These are phyloP conservation scores for Idaea biselata DNA, from an alignment of 2,888 invertebrate species.

Conservation along the genomic window DNA sequence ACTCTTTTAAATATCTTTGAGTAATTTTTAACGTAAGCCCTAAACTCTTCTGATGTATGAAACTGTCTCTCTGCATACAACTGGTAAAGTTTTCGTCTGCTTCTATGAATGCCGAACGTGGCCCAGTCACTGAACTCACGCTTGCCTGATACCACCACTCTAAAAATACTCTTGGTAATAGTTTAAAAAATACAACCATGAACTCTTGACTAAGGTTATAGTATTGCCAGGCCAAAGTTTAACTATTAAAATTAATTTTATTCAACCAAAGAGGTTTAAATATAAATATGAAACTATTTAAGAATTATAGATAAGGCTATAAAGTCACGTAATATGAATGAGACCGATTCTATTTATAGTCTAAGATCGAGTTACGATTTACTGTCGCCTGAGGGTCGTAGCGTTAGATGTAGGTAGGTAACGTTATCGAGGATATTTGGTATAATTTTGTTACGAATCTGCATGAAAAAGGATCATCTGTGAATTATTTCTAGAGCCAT, in stretches of 20 bases:
- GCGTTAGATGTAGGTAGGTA: not conserved
- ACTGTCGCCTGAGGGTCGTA: slow-evolving; percentile 10
- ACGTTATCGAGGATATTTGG: not conserved
- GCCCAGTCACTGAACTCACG: too few relatives aligned
- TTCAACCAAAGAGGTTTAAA: not conserved
- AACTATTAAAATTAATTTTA: not conserved
- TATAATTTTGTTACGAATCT: not conserved
- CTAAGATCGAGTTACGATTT: slow-evolving; percentile 15
- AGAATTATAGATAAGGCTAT: not conserved
- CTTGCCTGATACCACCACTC: too few relatives aligned
- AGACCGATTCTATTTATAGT: slow-evolving; percentile 2
- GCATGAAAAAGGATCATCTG: not conserved
- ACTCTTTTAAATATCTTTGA: too few relatives aligned
- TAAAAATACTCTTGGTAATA: too few relatives aligned
- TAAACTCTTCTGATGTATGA: too few relatives aligned
- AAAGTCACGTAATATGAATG: not conserved
- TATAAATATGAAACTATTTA: not conserved
- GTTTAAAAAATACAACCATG: too few relatives aligned
- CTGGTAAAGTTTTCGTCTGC: too few relatives aligned
- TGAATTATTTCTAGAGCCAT: not conserved
- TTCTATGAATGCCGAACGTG: too few relatives aligned
- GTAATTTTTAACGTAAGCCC: too few relatives aligned
- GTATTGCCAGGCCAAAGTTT: not conserved
- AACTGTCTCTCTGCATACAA: too few relatives aligned
- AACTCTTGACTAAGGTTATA: too few relatives aligned